Base-by-base conservation (phyloP, 2,888 invertebrate species). In the Margaritifera margaritifera region DNA sequence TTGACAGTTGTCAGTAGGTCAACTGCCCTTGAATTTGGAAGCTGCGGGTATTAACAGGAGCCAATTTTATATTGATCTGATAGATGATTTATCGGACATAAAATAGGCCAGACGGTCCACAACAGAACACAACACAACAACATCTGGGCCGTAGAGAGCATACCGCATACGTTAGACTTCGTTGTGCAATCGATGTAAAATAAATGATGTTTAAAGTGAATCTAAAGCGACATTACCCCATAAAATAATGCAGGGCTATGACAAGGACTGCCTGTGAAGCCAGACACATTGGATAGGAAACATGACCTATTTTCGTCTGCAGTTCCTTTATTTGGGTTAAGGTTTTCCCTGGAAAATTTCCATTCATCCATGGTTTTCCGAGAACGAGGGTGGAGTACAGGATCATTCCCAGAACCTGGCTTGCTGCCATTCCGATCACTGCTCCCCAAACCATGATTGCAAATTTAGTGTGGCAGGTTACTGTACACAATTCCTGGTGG, bases 361-460 rank as follows among this genome's bases (percentile, higher is more conserved):
- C 75, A 15, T 62, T 71, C 74, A 80, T 71, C 83, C 83, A 83
- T 3, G 70, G 71, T 24, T 69, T 77, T 2, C 83, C 83, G 18
- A 82, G 68, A 4, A 79, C 42, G 24, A 71, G 63, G 19, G 71
- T 72, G 20, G 80, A 78, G 62, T 83, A 83, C 66, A 79, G 73
- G 24, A 83, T 52, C 55, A 72, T 64, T n/a, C 81, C 80, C 15
- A 81, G 56, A 18, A 81, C 42, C 72, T 80, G 79, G 31, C 73
- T 74, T 11, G 71, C 53, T 3, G 67, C 74, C 59, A 80, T 68
- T 3, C 79, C 79, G 6, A 72, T 72, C 1, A 81, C 68, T 20
- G 79, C 80, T 56, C 83, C 83, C 77, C 76, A 79, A 57, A 81
- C 78, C 78, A 78, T 80, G 59, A 59, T 70, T n/a, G n/a, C 65